Evolutionary conservation across 2,113 vertebrate species (phyloP).

Genomic region (Rhodinocichla rosea): DNA sequence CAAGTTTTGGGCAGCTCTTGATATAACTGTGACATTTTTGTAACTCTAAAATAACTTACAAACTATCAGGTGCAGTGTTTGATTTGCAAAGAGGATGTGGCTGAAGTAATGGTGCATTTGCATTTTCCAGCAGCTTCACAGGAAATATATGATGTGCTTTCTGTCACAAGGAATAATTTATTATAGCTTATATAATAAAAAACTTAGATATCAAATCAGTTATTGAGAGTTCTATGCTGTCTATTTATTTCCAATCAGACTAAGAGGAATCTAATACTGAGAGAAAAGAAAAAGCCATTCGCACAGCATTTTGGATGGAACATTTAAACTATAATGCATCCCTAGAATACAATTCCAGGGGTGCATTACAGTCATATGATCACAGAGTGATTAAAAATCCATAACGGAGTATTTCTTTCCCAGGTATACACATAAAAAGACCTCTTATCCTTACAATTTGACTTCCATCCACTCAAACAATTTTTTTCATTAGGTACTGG

Average conservation of each 20-base stretch:
- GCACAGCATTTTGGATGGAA: neutral
- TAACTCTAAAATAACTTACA: neutral
- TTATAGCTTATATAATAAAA: neutral
- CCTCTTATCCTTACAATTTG: slow-evolving; percentile 20
- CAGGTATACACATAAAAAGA: neutral
- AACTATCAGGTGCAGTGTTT: neutral
- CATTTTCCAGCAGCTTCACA: neutral
- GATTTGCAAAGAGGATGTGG: neutral
- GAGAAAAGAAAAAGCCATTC: accelerated
- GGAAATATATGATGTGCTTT: neutral
- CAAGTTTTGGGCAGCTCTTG: neutral
- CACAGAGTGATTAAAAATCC: neutral
- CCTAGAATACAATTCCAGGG: neutral
- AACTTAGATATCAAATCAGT: neutral
- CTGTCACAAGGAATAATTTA: neutral
- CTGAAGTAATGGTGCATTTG: neutral
- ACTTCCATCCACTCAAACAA: neutral
- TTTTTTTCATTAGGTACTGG: slow-evolving; percentile 27
- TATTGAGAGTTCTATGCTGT: neutral
- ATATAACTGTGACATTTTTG: neutral
- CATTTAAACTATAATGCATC: neutral
- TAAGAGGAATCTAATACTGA: neutral
- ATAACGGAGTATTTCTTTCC: neutral
- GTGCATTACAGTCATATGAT: neutral
- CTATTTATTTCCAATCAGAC: neutral